Evolutionary conservation across 2,888 invertebrate species (phyloP).

Genomic region (Pherbina coryleti): DNA sequence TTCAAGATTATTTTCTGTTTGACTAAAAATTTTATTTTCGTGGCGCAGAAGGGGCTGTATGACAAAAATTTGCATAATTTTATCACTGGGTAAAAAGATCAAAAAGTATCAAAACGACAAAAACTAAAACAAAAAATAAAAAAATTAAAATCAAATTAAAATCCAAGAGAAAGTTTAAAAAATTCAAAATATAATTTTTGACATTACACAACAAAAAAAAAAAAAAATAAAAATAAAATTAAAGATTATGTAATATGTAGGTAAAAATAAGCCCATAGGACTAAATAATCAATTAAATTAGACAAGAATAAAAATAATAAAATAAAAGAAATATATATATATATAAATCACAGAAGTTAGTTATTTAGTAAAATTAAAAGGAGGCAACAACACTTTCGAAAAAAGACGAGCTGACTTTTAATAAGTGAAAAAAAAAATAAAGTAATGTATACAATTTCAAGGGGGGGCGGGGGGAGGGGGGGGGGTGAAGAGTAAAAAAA

Average conservation of each 20-base stretch:
- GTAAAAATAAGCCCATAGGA: background rate
- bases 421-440: background rate
- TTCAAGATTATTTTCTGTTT: background rate
- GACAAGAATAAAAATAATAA: too few species aligned
- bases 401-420: background rate
- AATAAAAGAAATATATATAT: too few species aligned
- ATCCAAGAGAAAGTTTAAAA: background rate
- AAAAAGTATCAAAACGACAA: background rate
- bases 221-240: background rate
- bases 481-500: too few species aligned
- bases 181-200: background rate
- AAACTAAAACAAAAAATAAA: background rate
- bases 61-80: slow-evolving; percentile 17
- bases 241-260: too few species aligned
- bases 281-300: too few species aligned
- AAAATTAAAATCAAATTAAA: background rate
- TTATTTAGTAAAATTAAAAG: background rate
- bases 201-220: background rate
- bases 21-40: slow-evolving; percentile 26
- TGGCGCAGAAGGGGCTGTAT: background rate
- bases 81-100: background rate
- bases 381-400: background rate
- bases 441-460: background rate
- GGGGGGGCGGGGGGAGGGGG: too few species aligned
- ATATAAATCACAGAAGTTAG: too few species aligned